Evolutionary conservation across 2,113 vertebrate genomes (phyloP), one percentile per base, ranked within the genome.

Genomic region (Saguinus midas): DNA sequence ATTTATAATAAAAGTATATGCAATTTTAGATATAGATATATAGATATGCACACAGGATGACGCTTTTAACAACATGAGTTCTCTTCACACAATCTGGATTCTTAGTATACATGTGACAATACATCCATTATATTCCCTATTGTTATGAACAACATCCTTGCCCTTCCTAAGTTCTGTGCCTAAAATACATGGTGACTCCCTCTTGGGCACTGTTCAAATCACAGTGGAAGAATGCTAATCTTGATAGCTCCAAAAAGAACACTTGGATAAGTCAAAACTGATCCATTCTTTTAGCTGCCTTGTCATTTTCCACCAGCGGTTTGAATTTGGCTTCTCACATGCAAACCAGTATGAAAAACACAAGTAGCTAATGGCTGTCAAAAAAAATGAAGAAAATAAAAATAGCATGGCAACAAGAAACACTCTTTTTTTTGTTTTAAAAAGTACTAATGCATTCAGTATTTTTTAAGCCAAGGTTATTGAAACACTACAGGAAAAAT

Each of bases 241-340:
- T 76, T 96, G 83, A 96, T 83, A 96, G 83, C 61, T 89, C 90
- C 58, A 58, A 58, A 95, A 86, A 90, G 89, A 94, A 61, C 37
- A 94, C 68, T 87, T 35, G 20, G 75, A 25, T 75, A 82, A 84
- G 83, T 96, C 87, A 93, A 94, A 96, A 93, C 11, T 76, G 64
- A 84, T 91, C 72, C 25, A 37, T 95, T 72, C 48, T 64, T 84
- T 96, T 75, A 84, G 25, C 83, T 48, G 29, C 9, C 27, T 91
- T 87, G 80, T 96, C 72, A 95, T 95, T 97, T 94, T 97, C 35
- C 84, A 88, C 57, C 80, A 94, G 80, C 12, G 20, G 23, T 64
- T 95, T 96, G 72, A 97, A 94, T 92, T 61, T 70, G 45, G 87
- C 35, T 87, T 94, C 76, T 97, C 90, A 96, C 87, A 93, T 37